These are phyloP conservation scores for Perccottus glenii DNA, from an alignment of 2,113 vertebrate genomes.

Conservation along the genomic window DNA sequence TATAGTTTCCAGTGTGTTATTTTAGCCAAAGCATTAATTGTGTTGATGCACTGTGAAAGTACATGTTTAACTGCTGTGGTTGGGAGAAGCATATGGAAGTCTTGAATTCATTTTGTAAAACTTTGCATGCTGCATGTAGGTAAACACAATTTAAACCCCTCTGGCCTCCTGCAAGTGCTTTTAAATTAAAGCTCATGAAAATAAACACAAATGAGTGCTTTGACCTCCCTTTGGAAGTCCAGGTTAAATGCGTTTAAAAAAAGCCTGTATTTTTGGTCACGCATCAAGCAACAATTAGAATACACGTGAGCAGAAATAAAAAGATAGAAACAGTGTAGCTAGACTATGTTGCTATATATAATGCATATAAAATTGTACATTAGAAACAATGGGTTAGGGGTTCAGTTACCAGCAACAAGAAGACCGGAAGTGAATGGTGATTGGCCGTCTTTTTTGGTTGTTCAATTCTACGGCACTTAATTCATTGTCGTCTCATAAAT, in stretches of 20 bases:
- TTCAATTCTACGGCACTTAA: slow-evolving; percentile 30
- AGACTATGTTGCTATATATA: background rate
- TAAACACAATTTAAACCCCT: background rate
- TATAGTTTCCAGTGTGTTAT: no score
- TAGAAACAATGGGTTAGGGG: background rate
- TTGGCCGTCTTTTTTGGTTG: slow-evolving; percentile 26
- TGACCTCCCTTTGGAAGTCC: slow-evolving; percentile 47
- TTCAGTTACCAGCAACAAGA: slow-evolving; percentile 4
- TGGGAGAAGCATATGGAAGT: background rate
- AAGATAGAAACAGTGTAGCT: slow-evolving; percentile 1
- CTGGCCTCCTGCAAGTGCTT: slow-evolving; percentile 18
- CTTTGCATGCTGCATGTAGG: background rate
- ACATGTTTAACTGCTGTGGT: background rate
- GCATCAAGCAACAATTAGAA: slow-evolving; percentile 72
- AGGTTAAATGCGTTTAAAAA: slow-evolving; percentile 71
- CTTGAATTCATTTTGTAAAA: background rate
- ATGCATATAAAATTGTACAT: slow-evolving; percentile 16
- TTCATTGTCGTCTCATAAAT: slow-evolving; percentile 50
- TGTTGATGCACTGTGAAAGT: no score
- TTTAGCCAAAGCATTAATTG: no score
- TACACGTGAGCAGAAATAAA: slow-evolving; percentile 13
- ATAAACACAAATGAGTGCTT: slow-evolving; percentile 58
- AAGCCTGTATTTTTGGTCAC: slow-evolving; percentile 66
- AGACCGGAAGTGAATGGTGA: slow-evolving; percentile 19
- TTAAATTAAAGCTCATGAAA: slow-evolving; percentile 57